Base-by-base conservation (phyloP, 2,113 vertebrate species). In the Bombycilla garrulus region DNA sequence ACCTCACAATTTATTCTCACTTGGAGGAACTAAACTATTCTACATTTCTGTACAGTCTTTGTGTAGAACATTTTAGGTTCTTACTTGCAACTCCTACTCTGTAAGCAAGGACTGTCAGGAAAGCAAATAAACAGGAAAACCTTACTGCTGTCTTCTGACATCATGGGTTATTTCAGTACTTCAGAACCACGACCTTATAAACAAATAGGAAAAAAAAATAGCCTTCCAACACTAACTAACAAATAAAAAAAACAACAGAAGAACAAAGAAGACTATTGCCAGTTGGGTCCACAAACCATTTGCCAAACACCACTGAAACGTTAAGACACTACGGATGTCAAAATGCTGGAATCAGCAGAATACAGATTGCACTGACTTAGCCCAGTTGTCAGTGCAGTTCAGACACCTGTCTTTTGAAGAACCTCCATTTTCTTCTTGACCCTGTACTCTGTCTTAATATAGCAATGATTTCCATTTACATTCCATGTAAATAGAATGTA, bases 71-170 rank as follows among this genome's bases (percentile, higher is more conserved):
- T 42, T 73, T 57, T 8, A 60, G 21, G 36, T 22, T 86, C 86
- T 74, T 38, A 79, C 28, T 26, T 72, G 15, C 40, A 87, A 69
- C 25, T 86, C 65, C 66, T 62, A 31, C 28, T 70, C 25, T 29
- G 11, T 31, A 73, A 0, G 5, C 0, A 1, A 65, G 26, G n/a
- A 73, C 21, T 45, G 14, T 19, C 1, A 81, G 29, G 29, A 22
- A 91, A 88, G 18, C 31, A 77, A 64, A 72, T 2, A 14, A 81
- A 58, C 19, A 81, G 62, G 40, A 80, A 88, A 72, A 90, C 7
- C 18, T 51, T 40, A 66, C 29, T 38, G 28, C 26, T 54, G 36
- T 11, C 77, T 65, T 93, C 33, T 76, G 69, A 79, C 61, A 35
- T 25, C 7, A 1, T 3, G 31, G 21, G 19, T 51, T 91, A 84